Evolutionary conservation across 2,113 vertebrate genomes (phyloP), one percentile per base, ranked within the genome.

Genomic region (Bubo blakistoni): DNA sequence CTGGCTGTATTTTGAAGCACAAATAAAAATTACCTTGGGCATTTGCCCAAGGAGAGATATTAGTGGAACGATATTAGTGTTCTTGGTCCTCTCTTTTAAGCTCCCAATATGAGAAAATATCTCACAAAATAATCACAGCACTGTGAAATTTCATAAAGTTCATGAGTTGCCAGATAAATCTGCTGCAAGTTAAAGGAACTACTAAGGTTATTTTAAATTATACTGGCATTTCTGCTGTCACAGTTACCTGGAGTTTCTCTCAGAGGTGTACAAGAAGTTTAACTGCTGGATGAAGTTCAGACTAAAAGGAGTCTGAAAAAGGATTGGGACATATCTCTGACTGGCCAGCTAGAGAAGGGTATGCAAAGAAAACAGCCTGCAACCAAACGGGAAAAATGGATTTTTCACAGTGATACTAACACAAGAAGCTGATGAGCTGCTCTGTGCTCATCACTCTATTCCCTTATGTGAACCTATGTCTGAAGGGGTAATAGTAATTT

Each of bases 391-490:
- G 47, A 81, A 22, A 47, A 95, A 47, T 17, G 20, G 26, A 12
- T 61, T 95, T 96, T 93, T 86, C 80, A 38, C 51, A 69, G 46
- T 55, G 47, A 30, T 70, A 40, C 26, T 67, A 86, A 47, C 38
- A 81, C 47, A 87, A 52, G 89, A 71, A 74, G 24, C 42, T 84
- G 72, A 81, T 91, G 69, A 86, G 80, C 65, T 81, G n/a, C 83
- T 71, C 69, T 76, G 30, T 61, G 44, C 61, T 97, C 61, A 47
- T 84, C 77, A 87, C 47, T 74, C 44, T 94, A 32, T 95, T 91
- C 70, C 89, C 81, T 92, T 55, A 81, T 36, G 57, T 94, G 94
- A 91, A 91, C 78, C 65, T 73, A 18, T 69, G 87, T 96, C 86
- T 44, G 0, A 87, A 94, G 61, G 57, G 74, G 89, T 92, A 89